Percentiles rank a stretch among this genome's conserved stretches.
Evolutionary conservation across 2,113 vertebrate genomes (phyloP).

Genomic region (Panthera leo): DNA sequence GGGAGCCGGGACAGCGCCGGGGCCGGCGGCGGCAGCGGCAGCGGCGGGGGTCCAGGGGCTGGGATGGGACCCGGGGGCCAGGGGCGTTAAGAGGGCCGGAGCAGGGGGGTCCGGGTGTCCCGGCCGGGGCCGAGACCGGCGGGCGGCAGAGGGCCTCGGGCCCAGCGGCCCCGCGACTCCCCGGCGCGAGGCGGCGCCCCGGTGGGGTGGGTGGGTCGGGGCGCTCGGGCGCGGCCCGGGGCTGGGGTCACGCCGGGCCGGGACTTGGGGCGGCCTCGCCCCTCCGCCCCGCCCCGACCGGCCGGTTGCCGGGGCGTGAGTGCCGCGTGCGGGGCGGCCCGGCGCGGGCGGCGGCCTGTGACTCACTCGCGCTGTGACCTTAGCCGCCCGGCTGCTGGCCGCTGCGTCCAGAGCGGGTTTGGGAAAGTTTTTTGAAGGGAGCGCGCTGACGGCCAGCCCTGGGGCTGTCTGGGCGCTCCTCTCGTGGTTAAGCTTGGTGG

Average conservation of each 20-base stretch:
- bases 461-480: neutral
- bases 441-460: neutral
- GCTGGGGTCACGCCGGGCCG: neutral
- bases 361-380: constrained; percentile 25
- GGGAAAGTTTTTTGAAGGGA: neutral
- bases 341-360: neutral
- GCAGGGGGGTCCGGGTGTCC: neutral
- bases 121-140: neutral
- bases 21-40: neutral
- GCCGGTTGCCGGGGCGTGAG: neutral
- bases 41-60: no score
- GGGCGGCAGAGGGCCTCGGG: neutral
- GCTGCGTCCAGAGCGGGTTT: neutral
- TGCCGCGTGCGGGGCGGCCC: neutral
- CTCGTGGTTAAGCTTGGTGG: accelerated
- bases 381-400: neutral
- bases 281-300: neutral
- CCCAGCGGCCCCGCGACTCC: no score
- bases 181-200: no score
- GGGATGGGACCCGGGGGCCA: neutral
- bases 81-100: neutral
- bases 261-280: neutral
- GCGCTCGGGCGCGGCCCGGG: neutral
- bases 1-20: neutral
- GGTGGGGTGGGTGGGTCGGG: neutral